phyloP scores from a whole-genome alignment of 2,888 invertebrate genomes.

The Trachelus stipa region DNA sequence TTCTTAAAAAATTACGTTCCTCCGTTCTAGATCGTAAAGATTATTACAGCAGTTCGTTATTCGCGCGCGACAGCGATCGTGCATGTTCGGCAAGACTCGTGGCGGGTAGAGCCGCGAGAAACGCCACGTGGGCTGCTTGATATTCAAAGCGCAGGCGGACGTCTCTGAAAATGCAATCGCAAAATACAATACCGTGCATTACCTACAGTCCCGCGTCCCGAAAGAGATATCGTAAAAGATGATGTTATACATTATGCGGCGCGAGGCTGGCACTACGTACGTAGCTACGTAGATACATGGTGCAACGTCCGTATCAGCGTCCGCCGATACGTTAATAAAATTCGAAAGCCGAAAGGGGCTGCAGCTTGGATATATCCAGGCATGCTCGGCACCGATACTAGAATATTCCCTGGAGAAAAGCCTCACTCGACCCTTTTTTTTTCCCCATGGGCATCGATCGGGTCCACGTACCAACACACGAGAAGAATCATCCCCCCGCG shows the following conservation, averaged over 20 bases:
- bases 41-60: neutral
- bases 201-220: constrained; percentile 51
- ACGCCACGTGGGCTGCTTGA: constrained; percentile 51
- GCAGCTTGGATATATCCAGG: constrained; percentile 44
- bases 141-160: constrained; percentile 63
- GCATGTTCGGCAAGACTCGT: neutral
- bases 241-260: constrained; percentile 63
- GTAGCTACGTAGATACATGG: neutral
- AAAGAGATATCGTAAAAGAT: constrained; percentile 63
- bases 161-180: constrained; percentile 65
- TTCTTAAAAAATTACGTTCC: neutral
- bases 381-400: constrained; percentile 35
- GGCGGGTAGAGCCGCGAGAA: neutral
- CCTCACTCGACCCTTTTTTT: constrained; percentile 44
- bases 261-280: constrained; percentile 38
- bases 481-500: neutral
- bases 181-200: constrained; percentile 64
- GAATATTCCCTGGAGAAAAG: constrained; percentile 49
- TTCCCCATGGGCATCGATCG: constrained; percentile 17
- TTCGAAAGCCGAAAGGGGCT: constrained; percentile 52
- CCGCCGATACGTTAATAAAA: constrained; percentile 60
- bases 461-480: neutral
- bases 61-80: neutral
- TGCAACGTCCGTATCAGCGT: constrained; percentile 38
- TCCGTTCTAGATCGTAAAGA: neutral